Evolutionary conservation across 2,888 invertebrate species (phyloP), one percentile per base, ranked within the genome.

Genomic region (Brachylomia viminalis): DNA sequence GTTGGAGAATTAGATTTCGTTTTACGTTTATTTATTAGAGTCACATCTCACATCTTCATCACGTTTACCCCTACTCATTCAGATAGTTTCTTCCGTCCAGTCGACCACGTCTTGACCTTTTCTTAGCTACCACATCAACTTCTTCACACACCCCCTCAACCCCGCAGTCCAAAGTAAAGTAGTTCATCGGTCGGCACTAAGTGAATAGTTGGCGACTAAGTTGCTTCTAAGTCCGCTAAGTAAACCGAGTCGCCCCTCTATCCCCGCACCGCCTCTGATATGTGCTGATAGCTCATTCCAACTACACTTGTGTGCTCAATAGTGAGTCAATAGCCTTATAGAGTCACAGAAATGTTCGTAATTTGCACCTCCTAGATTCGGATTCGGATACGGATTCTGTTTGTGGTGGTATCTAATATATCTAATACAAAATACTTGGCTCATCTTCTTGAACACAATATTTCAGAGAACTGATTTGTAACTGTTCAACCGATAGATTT

Each of bases 141-240:
- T 6, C 11, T 79, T 79, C 59, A 4, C 23, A 54, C 56, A 61
- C 67, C 1, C 0, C 1, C 47, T 2, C 47, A 61, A 85, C 86
- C 84, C 75, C 88, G 70, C 76, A 77, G 82, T 88, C 85, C 86
- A 56, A 82, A 83, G 77, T 80, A 87, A 87, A 89, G 90, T 88
- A 89, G 89, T 90, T 88, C 88, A 87, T 87, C 82, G 87, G 87
- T 83, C 85, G 83, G 81, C 77, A 75, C 87, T 91, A 91, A 92
- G 92, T 92, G 92, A 92, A 91, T 92, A 92, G 88, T 88, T 88
- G 84, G 82, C 86, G 85, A 85, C 89, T 85, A 87, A 89, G 89
- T 89, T 89, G 72, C 75, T 69, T 74, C 84, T 79, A 88, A 89
- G 89, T 88, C 84, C 79, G 77, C 73, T 87, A 88, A 89, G 89